phyloP scores from a whole-genome alignment of 2,797 vertebrate genomes.

The Sebastes hubbsi region DNA sequence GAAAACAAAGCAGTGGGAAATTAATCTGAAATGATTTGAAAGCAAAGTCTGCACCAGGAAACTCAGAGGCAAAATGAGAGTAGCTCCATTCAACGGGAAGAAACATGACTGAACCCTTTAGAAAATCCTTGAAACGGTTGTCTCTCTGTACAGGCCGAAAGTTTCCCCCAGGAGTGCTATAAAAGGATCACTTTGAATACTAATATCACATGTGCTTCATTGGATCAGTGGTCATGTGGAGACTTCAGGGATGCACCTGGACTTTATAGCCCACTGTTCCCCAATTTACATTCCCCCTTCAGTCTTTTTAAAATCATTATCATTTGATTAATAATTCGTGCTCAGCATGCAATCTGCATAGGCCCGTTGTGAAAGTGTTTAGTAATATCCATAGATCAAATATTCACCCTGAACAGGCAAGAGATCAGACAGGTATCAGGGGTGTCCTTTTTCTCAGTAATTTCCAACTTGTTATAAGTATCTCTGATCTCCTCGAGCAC shows the following conservation, averaged over 20 bases:
- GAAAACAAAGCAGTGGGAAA: conserved; percentile 57
- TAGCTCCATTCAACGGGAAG: conserved; percentile 3
- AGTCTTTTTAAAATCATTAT: conserved; percentile 26
- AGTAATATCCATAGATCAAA: conserved; percentile 34
- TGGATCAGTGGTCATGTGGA: conserved; percentile 27
- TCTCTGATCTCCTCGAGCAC: conserved; percentile 26
- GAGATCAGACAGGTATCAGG: conserved; percentile 32
- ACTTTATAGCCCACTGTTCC: conserved; percentile 31
- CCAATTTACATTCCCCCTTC: conserved; percentile 22
- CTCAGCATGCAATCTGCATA: conserved; percentile 7
- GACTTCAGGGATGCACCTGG: conserved; percentile 19
- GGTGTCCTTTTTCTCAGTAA: conserved; percentile 9
- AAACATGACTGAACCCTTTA: conserved; percentile 27
- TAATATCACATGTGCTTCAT: conserved; percentile 26
- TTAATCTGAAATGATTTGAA: conserved; percentile 49
- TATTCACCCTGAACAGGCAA: conserved; percentile 22
- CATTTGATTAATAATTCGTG: conserved; percentile 32
- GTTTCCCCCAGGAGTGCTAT: conserved; percentile 29
- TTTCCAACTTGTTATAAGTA: conserved; percentile 20
- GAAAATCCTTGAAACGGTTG: conserved; percentile 41
- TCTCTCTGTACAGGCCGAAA: conserved; percentile 1
- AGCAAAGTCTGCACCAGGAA: conserved; percentile 36
- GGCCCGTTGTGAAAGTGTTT: neutral
- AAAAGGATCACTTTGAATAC: conserved; percentile 44
- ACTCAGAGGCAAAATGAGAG: neutral